phyloP scores from a whole-genome alignment of 2,888 invertebrate genomes.

The Drosophila longiperda region DNA sequence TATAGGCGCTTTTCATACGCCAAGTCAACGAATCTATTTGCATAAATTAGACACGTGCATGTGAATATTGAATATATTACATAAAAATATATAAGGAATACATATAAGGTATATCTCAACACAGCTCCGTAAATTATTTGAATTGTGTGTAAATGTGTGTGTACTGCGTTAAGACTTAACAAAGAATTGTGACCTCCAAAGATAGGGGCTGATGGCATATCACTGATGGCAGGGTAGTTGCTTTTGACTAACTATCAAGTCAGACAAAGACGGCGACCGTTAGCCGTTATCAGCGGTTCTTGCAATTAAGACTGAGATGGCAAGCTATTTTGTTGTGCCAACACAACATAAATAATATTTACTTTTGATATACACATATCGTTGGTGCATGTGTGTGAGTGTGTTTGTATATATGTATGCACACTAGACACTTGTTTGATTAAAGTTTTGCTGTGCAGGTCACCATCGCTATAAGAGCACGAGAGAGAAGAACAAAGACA shows the following conservation, averaged over 20 bases:
- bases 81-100: neutral
- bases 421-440: conserved; percentile 72
- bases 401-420: conserved; percentile 13
- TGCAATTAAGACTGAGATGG: conserved; percentile 36
- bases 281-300: conserved; percentile 39
- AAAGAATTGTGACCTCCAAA: conserved; percentile 57
- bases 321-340: conserved; percentile 41
- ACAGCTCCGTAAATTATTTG: neutral
- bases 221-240: conserved; percentile 38
- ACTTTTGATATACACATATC: conserved; percentile 2
- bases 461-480: conserved; percentile 26
- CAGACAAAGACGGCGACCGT: conserved; percentile 22
- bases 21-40: neutral
- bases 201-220: conserved; percentile 51
- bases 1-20: neutral
- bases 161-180: conserved; percentile 19
- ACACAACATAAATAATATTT: conserved; percentile 29
- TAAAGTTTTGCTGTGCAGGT: conserved; percentile 42
- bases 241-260: conserved; percentile 39
- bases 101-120: neutral
- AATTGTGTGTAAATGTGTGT: conserved; percentile 6
- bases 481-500: neutral
- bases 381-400: neutral
- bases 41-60: neutral
- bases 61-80: neutral